Percentiles rank a stretch among this genome's conserved stretches.
Conservation (phyloP, 2,888 invertebrate genomes). For the Trichacis sp. region DNA sequence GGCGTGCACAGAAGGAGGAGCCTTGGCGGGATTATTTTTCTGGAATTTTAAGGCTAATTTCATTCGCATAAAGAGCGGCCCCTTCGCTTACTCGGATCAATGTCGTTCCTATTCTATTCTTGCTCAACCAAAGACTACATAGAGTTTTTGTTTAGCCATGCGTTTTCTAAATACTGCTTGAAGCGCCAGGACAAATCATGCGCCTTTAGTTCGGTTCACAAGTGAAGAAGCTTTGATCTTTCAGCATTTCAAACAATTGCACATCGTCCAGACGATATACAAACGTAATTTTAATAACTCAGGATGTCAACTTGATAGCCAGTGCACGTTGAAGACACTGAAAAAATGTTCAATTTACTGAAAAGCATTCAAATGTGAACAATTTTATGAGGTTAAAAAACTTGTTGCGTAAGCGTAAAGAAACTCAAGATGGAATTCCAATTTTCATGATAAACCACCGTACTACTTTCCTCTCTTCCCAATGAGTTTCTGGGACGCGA, state of each 20-base stretch:
- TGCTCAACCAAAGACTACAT: conserved; percentile 4
- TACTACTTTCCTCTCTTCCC: background rate
- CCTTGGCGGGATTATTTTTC: conserved; percentile 57
- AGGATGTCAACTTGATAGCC: too few relatives aligned
- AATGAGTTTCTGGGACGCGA: conserved; percentile 32
- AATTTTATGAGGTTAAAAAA: too few relatives aligned
- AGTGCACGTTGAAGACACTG: too few relatives aligned
- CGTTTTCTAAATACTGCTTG: conserved; percentile 34
- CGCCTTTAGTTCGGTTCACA: too few relatives aligned
- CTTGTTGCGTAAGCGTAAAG: too few relatives aligned
- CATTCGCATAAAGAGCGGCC: conserved; percentile 57
- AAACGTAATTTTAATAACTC: too few relatives aligned
- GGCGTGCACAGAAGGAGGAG: conserved; percentile 28
- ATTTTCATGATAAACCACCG: background rate
- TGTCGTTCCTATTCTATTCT: conserved; percentile 24
- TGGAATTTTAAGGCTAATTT: conserved; percentile 67
- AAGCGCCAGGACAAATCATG: background rate
- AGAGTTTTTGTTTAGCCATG: background rate
- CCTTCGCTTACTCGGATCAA: conserved; percentile 6
- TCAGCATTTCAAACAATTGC: too few relatives aligned
- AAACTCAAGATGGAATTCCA: too few relatives aligned
- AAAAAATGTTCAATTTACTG: too few relatives aligned
- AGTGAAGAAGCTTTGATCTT: too few relatives aligned
- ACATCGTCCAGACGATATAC: too few relatives aligned
- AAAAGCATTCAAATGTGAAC: too few relatives aligned